phyloP scores from a whole-genome alignment of 2,113 vertebrate genomes.

The Capricornis sumatraensis region DNA sequence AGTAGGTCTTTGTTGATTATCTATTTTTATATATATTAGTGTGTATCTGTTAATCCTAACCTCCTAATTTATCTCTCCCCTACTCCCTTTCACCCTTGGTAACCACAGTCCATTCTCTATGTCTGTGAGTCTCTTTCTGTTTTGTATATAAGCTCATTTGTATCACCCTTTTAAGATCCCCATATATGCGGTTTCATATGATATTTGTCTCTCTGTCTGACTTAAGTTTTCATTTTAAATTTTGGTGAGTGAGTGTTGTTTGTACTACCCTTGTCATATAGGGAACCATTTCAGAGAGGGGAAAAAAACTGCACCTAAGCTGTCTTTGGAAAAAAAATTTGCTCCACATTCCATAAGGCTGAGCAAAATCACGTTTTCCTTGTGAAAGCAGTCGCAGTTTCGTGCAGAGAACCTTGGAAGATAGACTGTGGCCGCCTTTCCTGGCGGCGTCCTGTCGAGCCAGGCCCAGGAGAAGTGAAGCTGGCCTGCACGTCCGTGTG shows the following conservation, averaged over 20 bases:
- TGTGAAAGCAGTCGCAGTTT: not conserved
- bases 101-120: not conserved
- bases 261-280: not conserved
- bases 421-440: fast-evolving
- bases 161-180: not conserved
- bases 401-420: not conserved
- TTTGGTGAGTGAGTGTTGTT: not conserved
- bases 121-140: not conserved
- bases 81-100: not conserved
- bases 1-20: not conserved
- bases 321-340: not conserved
- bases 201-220: not conserved
- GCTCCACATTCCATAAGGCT: not conserved
- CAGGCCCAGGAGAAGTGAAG: fast-evolving
- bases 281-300: not conserved
- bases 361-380: not conserved
- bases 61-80: not conserved
- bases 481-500: not conserved
- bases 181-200: not conserved
- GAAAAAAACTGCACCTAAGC: not conserved
- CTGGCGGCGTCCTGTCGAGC: fast-evolving
- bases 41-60: not conserved
- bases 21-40: not conserved
- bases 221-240: not conserved
- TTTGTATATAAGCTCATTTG: not conserved